phyloP scores from a whole-genome alignment of 2,113 vertebrate species.

The Callipepla squamata region DNA sequence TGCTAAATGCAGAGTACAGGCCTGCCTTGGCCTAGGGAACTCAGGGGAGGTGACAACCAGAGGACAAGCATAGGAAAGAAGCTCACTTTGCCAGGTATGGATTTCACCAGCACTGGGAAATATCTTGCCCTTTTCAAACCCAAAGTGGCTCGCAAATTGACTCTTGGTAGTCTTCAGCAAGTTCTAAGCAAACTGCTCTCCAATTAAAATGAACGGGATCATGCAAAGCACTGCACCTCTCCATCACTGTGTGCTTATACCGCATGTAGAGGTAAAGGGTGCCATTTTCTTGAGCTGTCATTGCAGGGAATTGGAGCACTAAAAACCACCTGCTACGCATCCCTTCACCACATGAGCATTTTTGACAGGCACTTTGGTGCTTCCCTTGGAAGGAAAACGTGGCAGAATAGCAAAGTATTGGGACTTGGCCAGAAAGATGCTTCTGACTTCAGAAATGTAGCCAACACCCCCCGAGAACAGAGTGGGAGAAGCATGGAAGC shows the following conservation, averaged over 20 bases:
- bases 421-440: neutral
- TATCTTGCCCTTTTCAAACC: neutral
- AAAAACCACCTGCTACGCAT: neutral
- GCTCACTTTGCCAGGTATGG: neutral
- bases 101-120: neutral
- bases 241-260: neutral
- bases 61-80: neutral
- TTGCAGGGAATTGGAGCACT: neutral
- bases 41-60: neutral
- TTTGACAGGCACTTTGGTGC: neutral
- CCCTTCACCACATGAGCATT: neutral
- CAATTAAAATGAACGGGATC: too few relatives aligned
- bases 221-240: neutral
- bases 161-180: neutral
- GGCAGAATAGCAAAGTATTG: neutral
- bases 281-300: neutral
- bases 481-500: constrained; percentile 3
- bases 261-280: neutral
- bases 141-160: neutral
- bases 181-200: neutral
- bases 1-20: neutral
- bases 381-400: neutral
- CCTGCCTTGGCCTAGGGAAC: constrained; percentile 1
- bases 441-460: neutral
- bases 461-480: constrained; percentile 28